Percentiles rank a stretch among this genome's conserved stretches.
These are phyloP conservation scores for Cerastoderma edule DNA, from an alignment of 2,888 invertebrate genomes.

Conservation along the genomic window DNA sequence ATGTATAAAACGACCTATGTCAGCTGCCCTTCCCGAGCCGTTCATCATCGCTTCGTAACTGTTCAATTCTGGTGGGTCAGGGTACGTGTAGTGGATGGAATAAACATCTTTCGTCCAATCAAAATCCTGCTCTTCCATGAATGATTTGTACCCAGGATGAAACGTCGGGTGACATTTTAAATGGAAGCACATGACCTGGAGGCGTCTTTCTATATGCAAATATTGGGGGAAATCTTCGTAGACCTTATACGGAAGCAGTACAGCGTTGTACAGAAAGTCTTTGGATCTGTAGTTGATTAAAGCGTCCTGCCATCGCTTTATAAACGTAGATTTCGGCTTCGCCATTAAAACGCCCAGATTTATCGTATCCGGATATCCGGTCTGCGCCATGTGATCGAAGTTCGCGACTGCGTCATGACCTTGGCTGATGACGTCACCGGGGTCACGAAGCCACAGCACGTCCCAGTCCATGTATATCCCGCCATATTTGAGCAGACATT, in stretches of 20 bases:
- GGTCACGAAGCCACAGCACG: conserved; percentile 77
- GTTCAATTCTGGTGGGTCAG: conserved; percentile 76
- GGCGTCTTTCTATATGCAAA: conserved; percentile 71
- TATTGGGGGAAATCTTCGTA: conserved; percentile 78
- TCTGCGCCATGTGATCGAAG: conserved; percentile 75
- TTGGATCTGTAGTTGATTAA: conserved; percentile 62
- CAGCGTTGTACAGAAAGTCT: conserved; percentile 71
- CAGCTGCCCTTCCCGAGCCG: conserved; percentile 73
- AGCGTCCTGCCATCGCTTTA: conserved; percentile 68
- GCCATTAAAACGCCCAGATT: conserved; percentile 78
- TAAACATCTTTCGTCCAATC: conserved; percentile 78
- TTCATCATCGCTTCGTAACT: conserved; percentile 62
- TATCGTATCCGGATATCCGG: conserved; percentile 69
- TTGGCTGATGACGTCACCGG: conserved; percentile 62
- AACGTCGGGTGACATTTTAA: conserved; percentile 79
- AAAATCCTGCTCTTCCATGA: conserved; percentile 71
- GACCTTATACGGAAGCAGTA: conserved; percentile 70
- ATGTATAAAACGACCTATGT: conserved; percentile 76
- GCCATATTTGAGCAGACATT: conserved; percentile 80
- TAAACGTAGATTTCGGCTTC: conserved; percentile 68
- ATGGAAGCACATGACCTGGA: conserved; percentile 81
- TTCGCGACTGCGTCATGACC: conserved; percentile 78
- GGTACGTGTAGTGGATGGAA: conserved; percentile 81
- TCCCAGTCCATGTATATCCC: conserved; percentile 83
- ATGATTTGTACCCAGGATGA: conserved; percentile 71